Conservation (phyloP, 2,797 vertebrate species). For the Trachurus trachurus region DNA sequence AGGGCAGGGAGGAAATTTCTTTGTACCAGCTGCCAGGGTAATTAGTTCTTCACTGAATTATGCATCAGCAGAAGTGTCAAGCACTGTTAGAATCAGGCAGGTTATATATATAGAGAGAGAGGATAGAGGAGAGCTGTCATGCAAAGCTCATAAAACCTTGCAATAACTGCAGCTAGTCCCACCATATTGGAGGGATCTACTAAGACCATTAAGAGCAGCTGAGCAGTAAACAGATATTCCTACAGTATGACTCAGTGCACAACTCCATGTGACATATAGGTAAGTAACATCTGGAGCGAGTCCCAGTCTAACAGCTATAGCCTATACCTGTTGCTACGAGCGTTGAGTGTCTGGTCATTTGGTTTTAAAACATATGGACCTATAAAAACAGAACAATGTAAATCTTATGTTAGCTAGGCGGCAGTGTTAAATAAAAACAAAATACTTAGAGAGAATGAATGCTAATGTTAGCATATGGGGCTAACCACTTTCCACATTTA, state of each 20-base stretch:
- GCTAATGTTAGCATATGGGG: neutral
- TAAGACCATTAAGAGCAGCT: conserved; percentile 31
- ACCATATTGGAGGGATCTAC: conserved; percentile 36
- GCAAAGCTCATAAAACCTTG: conserved; percentile 63
- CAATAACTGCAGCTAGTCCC: conserved; percentile 41
- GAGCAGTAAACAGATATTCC: conserved; percentile 20
- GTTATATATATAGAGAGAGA: conserved; percentile 67
- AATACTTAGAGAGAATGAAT: too few species aligned
- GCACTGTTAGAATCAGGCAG: conserved; percentile 77
- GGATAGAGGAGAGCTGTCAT: conserved; percentile 67
- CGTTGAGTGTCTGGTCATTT: neutral
- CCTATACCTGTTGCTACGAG: neutral
- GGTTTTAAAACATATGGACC: neutral
- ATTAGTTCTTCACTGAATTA: conserved; percentile 86
- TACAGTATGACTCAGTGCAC: neutral
- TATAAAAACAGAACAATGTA: too few species aligned
- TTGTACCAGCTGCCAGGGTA: conserved; percentile 84
- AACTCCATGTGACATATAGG: too few species aligned
- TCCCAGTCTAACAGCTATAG: neutral
- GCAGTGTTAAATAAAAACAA: too few species aligned
- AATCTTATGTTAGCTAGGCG: too few species aligned
- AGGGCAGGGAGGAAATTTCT: conserved; percentile 78
- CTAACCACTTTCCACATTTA: neutral
- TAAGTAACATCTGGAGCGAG: neutral
- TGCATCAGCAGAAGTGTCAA: conserved; percentile 83